phyloP scores from a whole-genome alignment of 2,888 invertebrate genomes.

The Kryphioiulus occultus region DNA sequence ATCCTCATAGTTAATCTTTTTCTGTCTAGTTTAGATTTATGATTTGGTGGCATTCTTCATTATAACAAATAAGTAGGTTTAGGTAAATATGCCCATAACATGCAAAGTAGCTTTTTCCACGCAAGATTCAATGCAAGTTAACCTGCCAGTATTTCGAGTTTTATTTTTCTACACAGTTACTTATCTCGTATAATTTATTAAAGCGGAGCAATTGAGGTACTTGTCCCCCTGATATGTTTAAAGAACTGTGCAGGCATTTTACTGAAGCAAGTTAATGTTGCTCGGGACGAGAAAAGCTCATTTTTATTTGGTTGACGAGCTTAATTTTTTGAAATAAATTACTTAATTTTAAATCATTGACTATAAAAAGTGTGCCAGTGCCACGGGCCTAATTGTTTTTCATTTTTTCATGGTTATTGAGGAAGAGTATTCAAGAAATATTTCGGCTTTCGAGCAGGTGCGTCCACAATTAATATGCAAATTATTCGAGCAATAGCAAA shows the following conservation, averaged over 20 bases:
- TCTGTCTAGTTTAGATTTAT: not conserved
- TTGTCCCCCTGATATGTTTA: not conserved
- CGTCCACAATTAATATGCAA: not conserved
- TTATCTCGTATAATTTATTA: not conserved
- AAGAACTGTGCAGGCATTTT: too few relatives aligned
- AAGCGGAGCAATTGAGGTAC: not conserved
- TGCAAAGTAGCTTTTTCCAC: not conserved
- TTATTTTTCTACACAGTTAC: not conserved
- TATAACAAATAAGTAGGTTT: conserved; percentile 5
- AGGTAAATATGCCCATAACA: not conserved
- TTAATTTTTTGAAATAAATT: not conserved
- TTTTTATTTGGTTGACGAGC: not conserved
- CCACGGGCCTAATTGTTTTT: not conserved
- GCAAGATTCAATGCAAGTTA: not conserved
- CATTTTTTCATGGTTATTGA: not conserved
- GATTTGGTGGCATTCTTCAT: not conserved
- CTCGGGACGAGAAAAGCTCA: not conserved
- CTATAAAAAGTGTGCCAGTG: not conserved
- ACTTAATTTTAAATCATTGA: not conserved
- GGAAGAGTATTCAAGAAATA: not conserved
- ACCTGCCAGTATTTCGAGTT: not conserved
- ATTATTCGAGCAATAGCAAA: not conserved
- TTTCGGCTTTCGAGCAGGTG: not conserved
- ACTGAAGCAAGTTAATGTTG: not conserved
- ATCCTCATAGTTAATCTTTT: not conserved